Evolutionary conservation across 2,113 vertebrate species (phyloP).

Genomic region (Corynorhinus townsendii): DNA sequence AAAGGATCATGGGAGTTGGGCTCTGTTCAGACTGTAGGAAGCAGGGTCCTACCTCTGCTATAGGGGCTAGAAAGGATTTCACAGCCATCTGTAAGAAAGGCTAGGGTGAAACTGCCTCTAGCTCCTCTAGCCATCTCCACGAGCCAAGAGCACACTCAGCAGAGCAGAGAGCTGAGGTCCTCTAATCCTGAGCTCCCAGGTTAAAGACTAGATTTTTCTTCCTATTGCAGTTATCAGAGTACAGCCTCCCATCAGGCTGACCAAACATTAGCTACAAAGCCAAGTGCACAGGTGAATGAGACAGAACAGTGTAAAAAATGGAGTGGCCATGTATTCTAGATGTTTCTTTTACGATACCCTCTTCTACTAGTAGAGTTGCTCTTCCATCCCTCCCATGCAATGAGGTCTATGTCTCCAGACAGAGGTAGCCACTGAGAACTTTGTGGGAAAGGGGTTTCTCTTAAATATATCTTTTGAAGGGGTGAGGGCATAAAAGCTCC

Average conservation of each 20-base stretch:
- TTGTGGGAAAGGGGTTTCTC: neutral
- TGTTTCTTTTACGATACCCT: neutral
- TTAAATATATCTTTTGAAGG: neutral
- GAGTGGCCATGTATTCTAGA: neutral
- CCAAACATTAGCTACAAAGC: neutral
- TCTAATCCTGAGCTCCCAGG: neutral
- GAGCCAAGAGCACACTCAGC: neutral
- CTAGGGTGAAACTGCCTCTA: neutral
- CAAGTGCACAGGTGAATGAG: neutral
- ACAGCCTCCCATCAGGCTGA: neutral
- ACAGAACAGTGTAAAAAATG: neutral
- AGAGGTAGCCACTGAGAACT: neutral
- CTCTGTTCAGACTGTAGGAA: neutral
- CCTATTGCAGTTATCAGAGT: neutral
- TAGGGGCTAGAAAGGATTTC: neutral
- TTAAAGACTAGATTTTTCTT: neutral
- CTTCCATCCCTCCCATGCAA: neutral
- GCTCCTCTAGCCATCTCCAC: neutral
- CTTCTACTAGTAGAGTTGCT: neutral
- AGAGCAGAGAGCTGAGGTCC: neutral
- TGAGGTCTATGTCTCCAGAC: neutral
- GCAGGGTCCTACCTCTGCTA: neutral
- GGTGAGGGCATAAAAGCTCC: neutral
- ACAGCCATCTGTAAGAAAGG: neutral
- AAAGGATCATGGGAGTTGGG: neutral